Base-by-base conservation (phyloP, 2,888 invertebrate species). In the Pardosa pseudoannulata region DNA sequence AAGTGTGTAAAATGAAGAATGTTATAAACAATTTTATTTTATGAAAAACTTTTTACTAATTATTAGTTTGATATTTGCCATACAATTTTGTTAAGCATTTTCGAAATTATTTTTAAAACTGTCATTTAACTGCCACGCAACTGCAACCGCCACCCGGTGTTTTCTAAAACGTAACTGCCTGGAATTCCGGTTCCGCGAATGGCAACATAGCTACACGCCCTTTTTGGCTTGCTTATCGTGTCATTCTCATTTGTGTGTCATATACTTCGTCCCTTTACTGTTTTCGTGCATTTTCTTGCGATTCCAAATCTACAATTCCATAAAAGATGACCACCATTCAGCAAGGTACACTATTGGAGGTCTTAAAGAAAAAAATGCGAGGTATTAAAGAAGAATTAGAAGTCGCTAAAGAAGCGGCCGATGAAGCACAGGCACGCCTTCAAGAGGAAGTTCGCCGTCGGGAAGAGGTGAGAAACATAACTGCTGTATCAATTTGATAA, bases 311-410 rank as follows among this genome's bases (percentile, higher is more conserved):
- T 23, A 28, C 16, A 50, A 67, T 32, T 78, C 50, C 2, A 7
- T 28, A 71, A n/a, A 88, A 88, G 41, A 90, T 89, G 90, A 89
- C 90, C 28, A 88, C 88, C 36, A 85, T 88, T 32, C 90, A 95
- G 93, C 97, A 97, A 94, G 97, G 97, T 92, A 96, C 96, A 91
- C 95, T 98, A 91, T 94, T 99, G 93, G 98, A 98, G 93, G 97
- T 98, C 91, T 94, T 99, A 91, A 99, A 99, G 95, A 98, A 98
- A 95, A 99, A 99, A 95, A 99, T 99, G 98, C 95, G 97, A 91
- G 97, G 97, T 93, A 97, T 98, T 91, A 98, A 98, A 93, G 98
- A 98, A 93, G 99, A 99, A 94, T 96, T 98, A 95, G 99, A 99
- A 93, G 96, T 96, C 93, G 97, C 97, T 93, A 98, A 97, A 94